phyloP scores from a whole-genome alignment of 2,888 invertebrate species.

The Dendrolimus pini region DNA sequence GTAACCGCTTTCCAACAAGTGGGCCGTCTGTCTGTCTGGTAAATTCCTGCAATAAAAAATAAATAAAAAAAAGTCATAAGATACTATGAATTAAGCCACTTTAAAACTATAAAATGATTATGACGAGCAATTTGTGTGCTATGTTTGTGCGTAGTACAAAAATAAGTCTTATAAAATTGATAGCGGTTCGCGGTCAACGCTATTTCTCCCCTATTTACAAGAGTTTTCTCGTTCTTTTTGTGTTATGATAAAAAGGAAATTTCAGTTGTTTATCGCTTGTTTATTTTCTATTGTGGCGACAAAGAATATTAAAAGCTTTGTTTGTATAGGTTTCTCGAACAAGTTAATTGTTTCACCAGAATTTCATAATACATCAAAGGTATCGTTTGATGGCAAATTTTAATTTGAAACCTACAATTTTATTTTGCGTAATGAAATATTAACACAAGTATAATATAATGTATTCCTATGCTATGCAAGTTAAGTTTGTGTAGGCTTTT shows the following conservation, averaged over 20 bases:
- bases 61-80: no score
- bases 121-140: no score
- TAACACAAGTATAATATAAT: no score
- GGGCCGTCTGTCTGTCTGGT: no score
- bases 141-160: no score
- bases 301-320: not conserved
- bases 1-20: no score
- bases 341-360: no score
- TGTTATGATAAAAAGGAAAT: not conserved
- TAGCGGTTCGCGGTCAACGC: constrained; percentile 4
- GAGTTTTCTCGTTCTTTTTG: constrained; percentile 5
- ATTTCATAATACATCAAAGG: constrained; percentile 17
- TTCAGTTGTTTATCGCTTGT: not conserved
- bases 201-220: constrained; percentile 6
- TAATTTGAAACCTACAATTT: constrained; percentile 22
- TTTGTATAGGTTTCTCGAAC: not conserved
- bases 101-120: no score
- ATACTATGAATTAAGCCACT: no score
- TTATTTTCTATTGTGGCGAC: not conserved
- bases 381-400: constrained; percentile 10
- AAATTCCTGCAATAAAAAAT: no score
- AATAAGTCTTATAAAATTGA: constrained; percentile 2
- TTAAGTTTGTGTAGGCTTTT: no score
- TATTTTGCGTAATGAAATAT: not conserved
- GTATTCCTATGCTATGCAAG: no score